A percentile compares a stretch with the other conserved stretches of the same genome.
Evolutionary conservation across 1,140 invertebrate genomes (phyloP).

Genomic region (Brachionus angularis): DNA sequence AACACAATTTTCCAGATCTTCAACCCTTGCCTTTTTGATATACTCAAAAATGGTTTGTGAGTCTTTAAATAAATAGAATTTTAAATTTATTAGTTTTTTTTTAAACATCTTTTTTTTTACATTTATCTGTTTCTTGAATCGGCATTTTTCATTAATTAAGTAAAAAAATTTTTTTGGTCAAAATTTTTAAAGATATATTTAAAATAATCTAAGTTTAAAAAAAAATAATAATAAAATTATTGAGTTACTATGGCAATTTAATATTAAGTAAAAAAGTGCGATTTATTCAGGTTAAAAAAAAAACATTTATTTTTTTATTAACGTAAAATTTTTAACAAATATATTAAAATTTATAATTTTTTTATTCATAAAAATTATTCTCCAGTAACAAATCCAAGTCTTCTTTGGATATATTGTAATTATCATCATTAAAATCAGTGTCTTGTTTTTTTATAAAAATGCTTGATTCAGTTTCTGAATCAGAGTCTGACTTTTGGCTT

Average conservation of each 20-base stretch:
- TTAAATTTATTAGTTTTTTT: background rate
- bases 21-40: slow-evolving; percentile 52
- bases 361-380: background rate
- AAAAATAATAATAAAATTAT: too few relatives aligned
- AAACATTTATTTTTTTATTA: too few relatives aligned
- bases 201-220: too few relatives aligned
- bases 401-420: slow-evolving; percentile 7
- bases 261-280: too few relatives aligned
- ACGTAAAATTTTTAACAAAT: too few relatives aligned
- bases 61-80: slow-evolving; percentile 15
- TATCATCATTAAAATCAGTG: background rate
- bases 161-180: background rate
- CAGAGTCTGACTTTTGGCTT: background rate
- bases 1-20: slow-evolving; percentile 54
- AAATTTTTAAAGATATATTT: too few relatives aligned
- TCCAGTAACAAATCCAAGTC: slow-evolving; percentile 13
- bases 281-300: too few relatives aligned
- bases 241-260: background rate
- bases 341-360: slow-evolving; percentile 12
- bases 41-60: slow-evolving; percentile 53
- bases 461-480: slow-evolving; percentile 1
- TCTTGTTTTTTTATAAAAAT: slow-evolving; percentile 28
- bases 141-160: slow-evolving; percentile 1
- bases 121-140: slow-evolving; percentile 4
- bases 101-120: background rate